Evolutionary conservation across 2,797 vertebrate genomes (phyloP).

Genomic region (Melanotaenia maccullochi): DNA sequence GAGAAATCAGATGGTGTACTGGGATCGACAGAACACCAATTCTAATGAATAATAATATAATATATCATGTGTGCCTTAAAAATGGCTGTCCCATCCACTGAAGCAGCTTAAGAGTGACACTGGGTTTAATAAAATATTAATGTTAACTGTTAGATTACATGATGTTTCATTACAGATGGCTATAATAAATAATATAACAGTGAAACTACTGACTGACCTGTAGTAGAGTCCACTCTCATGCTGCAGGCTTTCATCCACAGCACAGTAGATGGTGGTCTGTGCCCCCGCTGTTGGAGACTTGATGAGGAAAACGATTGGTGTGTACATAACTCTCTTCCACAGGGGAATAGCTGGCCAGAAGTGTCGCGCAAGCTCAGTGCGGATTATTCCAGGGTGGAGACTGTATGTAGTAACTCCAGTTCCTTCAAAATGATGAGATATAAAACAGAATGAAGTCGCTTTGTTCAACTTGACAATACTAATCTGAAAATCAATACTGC

Average conservation of each 20-base stretch:
- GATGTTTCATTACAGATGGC: not conserved
- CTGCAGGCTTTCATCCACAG: constrained; percentile 76
- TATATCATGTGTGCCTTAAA: not conserved
- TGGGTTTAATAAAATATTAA: not conserved
- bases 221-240: constrained; percentile 75
- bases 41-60: not conserved
- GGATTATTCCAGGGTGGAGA: constrained; percentile 77
- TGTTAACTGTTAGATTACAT: not conserved
- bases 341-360: constrained; percentile 46
- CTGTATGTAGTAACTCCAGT: constrained; percentile 70
- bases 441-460: not conserved
- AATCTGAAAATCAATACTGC: not conserved
- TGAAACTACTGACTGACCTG: constrained; percentile 66
- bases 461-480: not conserved
- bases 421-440: constrained; percentile 41
- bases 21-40: not conserved
- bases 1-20: constrained; percentile 1
- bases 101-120: not conserved
- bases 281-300: constrained; percentile 74
- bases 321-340: constrained; percentile 63
- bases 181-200: no score
- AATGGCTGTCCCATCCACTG: not conserved
- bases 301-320: constrained; percentile 49
- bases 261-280: constrained; percentile 79
- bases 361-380: constrained; percentile 72